These are phyloP conservation scores for Callocephalon fimbriatum DNA, from an alignment of 2,113 vertebrate species.

Conservation along the genomic window DNA sequence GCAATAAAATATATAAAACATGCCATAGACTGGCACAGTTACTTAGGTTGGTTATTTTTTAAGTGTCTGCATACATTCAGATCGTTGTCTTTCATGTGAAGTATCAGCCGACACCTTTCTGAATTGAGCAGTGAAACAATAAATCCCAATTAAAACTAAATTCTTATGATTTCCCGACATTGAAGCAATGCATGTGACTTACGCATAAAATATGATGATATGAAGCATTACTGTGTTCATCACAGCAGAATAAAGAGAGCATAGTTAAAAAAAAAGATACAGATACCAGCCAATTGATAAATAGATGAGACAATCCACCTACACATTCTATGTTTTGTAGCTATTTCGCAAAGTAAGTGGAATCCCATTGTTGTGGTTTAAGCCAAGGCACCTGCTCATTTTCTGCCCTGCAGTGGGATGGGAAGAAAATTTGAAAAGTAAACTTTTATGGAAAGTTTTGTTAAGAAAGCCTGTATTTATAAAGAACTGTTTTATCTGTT, in stretches of 20 bases:
- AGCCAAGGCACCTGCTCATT: fast-evolving
- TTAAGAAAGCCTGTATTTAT: neutral
- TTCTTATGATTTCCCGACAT: neutral
- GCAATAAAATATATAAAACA: neutral
- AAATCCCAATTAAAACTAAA: neutral
- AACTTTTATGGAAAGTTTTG: neutral
- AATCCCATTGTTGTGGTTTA: neutral
- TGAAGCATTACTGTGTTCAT: neutral
- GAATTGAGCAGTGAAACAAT: neutral
- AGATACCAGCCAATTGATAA: neutral
- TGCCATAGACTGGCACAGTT: neutral
- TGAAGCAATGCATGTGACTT: neutral
- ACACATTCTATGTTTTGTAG: neutral
- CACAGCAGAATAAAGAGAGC: neutral
- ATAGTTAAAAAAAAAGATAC: neutral
- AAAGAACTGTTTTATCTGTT: neutral
- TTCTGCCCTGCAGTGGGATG: too few relatives aligned
- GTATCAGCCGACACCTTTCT: neutral
- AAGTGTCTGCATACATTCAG: neutral
- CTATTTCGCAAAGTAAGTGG: neutral
- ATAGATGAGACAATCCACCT: neutral
- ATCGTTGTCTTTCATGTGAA: fast-evolving
- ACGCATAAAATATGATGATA: neutral
- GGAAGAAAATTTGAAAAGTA: neutral
- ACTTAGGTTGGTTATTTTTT: neutral